Conservation (phyloP, 2,113 vertebrate genomes). For the Galemys pyrenaicus region DNA sequence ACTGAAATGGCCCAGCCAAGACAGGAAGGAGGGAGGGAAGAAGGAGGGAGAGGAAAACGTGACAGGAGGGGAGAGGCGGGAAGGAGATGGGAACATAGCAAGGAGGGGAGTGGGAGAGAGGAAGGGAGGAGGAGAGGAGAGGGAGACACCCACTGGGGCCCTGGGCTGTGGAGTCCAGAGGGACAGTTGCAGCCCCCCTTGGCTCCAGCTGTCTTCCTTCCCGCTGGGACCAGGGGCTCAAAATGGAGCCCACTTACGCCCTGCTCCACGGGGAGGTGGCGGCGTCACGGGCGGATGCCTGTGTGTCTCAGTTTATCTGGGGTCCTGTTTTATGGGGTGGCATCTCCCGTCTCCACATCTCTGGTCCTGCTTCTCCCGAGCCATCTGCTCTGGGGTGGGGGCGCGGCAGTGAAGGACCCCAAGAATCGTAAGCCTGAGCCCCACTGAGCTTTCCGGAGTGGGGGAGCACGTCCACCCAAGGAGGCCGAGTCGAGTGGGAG, state of each 20-base stretch:
- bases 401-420: rapidly evolving
- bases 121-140: rapidly evolving
- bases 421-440: no score
- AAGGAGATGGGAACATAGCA: rapidly evolving
- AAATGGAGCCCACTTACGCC: neutral
- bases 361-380: neutral
- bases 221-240: no score
- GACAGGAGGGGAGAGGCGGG: rapidly evolving
- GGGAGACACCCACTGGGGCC: rapidly evolving
- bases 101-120: no score
- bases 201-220: no score
- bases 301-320: no score
- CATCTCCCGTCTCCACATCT: neutral
- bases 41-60: rapidly evolving
- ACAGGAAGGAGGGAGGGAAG: neutral
- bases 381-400: neutral
- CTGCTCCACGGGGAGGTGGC: no score
- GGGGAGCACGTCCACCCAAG: no score
- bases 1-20: neutral
- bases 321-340: rapidly evolving
- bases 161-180: neutral
- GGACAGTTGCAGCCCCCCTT: rapidly evolving
- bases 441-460: rapidly evolving
- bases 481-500: neutral
- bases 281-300: no score